These are phyloP conservation scores for Limanda limanda DNA, from an alignment of 2,113 vertebrate species.

Conservation along the genomic window DNA sequence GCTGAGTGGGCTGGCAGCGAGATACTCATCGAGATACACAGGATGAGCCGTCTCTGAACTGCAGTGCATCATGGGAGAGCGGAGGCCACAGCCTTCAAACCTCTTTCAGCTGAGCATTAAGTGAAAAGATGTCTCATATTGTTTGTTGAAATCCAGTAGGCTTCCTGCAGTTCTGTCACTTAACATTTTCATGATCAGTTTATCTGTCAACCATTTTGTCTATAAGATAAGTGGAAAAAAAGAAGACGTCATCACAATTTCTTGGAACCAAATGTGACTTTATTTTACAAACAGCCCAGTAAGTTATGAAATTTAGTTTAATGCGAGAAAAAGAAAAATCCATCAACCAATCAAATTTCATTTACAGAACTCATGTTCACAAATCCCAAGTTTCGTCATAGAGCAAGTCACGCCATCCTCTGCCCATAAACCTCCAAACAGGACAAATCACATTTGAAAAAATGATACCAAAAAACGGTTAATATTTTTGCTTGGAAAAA, in stretches of 20 bases:
- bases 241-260: too few relatives aligned
- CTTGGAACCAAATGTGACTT: too few relatives aligned
- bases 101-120: slow-evolving; percentile 4
- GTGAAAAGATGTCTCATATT: neutral
- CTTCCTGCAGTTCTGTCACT: neutral
- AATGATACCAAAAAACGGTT: too few relatives aligned
- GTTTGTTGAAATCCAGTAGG: too few relatives aligned
- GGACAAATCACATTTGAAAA: neutral
- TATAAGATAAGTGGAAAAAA: too few relatives aligned
- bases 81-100: neutral
- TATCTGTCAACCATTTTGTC: too few relatives aligned
- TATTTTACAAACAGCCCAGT: too few relatives aligned
- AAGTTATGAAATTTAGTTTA: too few relatives aligned
- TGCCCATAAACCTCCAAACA: neutral
- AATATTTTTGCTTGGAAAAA: too few relatives aligned
- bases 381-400: too few relatives aligned
- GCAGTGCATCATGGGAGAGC: slow-evolving; percentile 20
- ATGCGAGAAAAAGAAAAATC: neutral
- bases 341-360: neutral
- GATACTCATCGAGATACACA: slow-evolving; percentile 54
- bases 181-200: too few relatives aligned
- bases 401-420: too few relatives aligned
- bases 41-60: slow-evolving; percentile 14
- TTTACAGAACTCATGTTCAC: neutral
- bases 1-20: slow-evolving; percentile 53